phyloP scores from a whole-genome alignment of 2,888 invertebrate species.

The Dolomedes plantarius region DNA sequence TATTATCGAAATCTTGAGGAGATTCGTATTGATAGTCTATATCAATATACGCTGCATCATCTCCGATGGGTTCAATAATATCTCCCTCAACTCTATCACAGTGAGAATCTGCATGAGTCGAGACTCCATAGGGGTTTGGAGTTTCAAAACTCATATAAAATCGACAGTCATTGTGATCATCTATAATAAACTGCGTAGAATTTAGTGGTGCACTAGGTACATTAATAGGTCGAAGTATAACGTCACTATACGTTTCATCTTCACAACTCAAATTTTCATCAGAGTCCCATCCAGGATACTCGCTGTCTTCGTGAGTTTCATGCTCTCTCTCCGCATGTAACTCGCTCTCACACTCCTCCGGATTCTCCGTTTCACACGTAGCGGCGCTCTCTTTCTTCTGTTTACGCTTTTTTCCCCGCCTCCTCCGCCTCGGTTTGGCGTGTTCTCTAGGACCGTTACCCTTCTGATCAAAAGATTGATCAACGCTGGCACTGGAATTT shows the following conservation, averaged over 20 bases:
- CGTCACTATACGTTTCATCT: not conserved
- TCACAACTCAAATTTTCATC: constrained; percentile 24
- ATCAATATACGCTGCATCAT: constrained; percentile 71
- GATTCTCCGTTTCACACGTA: constrained; percentile 23
- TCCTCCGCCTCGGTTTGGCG: constrained; percentile 45
- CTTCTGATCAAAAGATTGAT: not conserved
- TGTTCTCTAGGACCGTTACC: constrained; percentile 22
- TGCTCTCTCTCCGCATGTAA: constrained; percentile 7
- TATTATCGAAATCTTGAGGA: constrained; percentile 72
- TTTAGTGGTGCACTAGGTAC: constrained; percentile 75
- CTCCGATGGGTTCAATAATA: constrained; percentile 22
- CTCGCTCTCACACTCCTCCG: constrained; percentile 1
- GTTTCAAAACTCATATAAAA: constrained; percentile 74
- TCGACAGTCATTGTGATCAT: constrained; percentile 75
- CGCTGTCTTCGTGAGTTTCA: no score
- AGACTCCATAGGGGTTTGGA: constrained; percentile 42
- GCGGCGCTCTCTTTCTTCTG: constrained; percentile 49
- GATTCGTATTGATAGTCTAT: constrained; percentile 73
- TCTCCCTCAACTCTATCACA: not conserved
- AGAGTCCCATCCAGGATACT: constrained; percentile 27
- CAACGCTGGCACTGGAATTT: not conserved
- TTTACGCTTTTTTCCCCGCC: constrained; percentile 67
- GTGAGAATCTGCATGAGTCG: not conserved
- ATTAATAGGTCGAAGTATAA: constrained; percentile 74
- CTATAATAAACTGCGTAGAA: constrained; percentile 76